A percentile compares a stretch with the other conserved stretches of the same genome.
Conservation (phyloP, 2,797 vertebrate species). For the Pseudochaenichthys georgianus region DNA sequence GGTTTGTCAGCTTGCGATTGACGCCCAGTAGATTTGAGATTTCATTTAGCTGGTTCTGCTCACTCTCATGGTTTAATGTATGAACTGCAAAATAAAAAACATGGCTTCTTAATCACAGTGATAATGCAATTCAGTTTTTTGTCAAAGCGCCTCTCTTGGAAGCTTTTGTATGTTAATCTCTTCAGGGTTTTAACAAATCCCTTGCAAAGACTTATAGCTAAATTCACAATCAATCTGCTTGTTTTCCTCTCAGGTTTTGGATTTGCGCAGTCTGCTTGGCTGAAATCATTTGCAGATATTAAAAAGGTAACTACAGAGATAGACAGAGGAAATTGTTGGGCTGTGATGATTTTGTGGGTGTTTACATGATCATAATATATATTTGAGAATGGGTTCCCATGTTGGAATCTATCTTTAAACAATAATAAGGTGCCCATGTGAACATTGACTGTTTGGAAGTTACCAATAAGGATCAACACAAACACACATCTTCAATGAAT, state of each 20-base stretch:
- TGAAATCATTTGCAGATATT: background rate
- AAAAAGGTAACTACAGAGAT: background rate
- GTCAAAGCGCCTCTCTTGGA: background rate
- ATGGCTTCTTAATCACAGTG: background rate
- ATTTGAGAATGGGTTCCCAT: too few relatives aligned
- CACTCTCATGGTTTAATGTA: background rate
- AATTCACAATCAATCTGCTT: too few relatives aligned
- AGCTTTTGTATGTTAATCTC: too few relatives aligned
- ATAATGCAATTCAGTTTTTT: background rate
- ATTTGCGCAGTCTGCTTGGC: background rate
- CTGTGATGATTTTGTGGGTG: too few relatives aligned
- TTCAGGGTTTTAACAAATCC: too few relatives aligned
- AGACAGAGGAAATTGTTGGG: background rate
- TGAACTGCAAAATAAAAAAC: constrained; percentile 23
- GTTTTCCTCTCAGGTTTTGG: background rate
- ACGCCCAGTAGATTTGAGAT: background rate
- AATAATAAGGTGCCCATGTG: too few relatives aligned
- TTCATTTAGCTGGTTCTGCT: background rate
- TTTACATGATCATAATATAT: background rate
- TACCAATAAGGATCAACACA: too few relatives aligned
- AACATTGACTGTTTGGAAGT: too few relatives aligned
- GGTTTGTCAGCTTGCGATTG: constrained; percentile 9
- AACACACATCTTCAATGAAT: background rate
- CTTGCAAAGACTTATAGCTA: background rate
- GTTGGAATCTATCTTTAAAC: too few relatives aligned